Evolutionary conservation across 2,113 vertebrate genomes (phyloP), one percentile per base, ranked within the genome.

Genomic region (Proteles cristata): DNA sequence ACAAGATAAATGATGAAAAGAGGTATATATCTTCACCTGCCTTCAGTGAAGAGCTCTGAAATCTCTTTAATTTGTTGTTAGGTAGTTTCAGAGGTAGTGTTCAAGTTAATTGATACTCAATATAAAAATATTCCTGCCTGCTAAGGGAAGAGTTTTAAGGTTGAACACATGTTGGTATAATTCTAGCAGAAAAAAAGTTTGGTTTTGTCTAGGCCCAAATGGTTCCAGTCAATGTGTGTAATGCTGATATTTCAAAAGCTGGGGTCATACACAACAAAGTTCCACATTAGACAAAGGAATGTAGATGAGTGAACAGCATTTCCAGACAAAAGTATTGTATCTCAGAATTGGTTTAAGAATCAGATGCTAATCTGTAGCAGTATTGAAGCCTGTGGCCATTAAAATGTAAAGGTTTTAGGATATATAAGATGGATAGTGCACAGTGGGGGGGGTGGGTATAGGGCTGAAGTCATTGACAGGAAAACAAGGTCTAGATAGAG

Each of bases 101-200:
- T 92, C 71, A 97, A 97, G 35, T 93, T 93, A 93, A 88, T 48
- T 96, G 80, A 90, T 69, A 15, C 69, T 74, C 55, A 92, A n/a
- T 28, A 65, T 50, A 88, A 90, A 84, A 88, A 90, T 35, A 96
- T 33, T 61, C 66, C 63, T 92, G 17, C 17, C 61, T 90, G 31
- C 11, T 90, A 53, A 97, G 33, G 15, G 9, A 95, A 43, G 81
- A 88, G 28, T 33, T 50, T 28, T 89, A 26, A 96, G 35, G 14
- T 74, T 93, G 43, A 97, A 91, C 76, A 81, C 31, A 95, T 69
- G 26, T 86, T 91, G 81, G 71, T 53, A 50, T 1, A 76, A 5
- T 95, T 77, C 4, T 39, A 86, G 31, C 5, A 53, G 33, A 90
- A 94, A 31, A 31, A 77, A 93, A 92, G 23, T 84, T 73, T 50